phyloP scores from a whole-genome alignment of 2,113 vertebrate species.

The Hemicordylus capensis region DNA sequence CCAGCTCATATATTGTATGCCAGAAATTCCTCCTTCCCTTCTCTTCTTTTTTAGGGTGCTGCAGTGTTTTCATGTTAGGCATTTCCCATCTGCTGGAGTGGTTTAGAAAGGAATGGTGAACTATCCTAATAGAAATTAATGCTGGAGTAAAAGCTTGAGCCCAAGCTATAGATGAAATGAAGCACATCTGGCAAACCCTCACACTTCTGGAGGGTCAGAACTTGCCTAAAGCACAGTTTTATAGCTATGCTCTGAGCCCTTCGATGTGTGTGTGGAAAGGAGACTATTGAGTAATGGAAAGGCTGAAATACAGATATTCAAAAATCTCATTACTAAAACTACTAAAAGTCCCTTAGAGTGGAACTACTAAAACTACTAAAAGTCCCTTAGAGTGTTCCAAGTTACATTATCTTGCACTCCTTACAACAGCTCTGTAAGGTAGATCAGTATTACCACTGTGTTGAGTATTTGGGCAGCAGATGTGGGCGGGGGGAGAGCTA shows the following conservation, averaged over 20 bases:
- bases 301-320: neutral
- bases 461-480: neutral
- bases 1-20: accelerated
- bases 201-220: neutral
- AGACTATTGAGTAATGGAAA: neutral
- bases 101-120: neutral
- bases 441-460: neutral
- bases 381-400: neutral
- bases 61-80: neutral
- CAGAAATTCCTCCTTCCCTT: neutral
- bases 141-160: neutral
- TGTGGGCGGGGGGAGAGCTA: too few relatives aligned
- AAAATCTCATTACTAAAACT: neutral
- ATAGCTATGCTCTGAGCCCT: neutral
- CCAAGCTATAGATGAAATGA: neutral
- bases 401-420: neutral
- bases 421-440: neutral
- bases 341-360: neutral
- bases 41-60: accelerated
- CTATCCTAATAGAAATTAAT: too few relatives aligned
- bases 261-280: neutral
- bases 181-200: too few relatives aligned
- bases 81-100: neutral
- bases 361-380: neutral
- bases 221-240: neutral